These are phyloP conservation scores for Petrocephalus schoutedeni DNA, from an alignment of 2,797 vertebrate genomes.

Conservation along the genomic window DNA sequence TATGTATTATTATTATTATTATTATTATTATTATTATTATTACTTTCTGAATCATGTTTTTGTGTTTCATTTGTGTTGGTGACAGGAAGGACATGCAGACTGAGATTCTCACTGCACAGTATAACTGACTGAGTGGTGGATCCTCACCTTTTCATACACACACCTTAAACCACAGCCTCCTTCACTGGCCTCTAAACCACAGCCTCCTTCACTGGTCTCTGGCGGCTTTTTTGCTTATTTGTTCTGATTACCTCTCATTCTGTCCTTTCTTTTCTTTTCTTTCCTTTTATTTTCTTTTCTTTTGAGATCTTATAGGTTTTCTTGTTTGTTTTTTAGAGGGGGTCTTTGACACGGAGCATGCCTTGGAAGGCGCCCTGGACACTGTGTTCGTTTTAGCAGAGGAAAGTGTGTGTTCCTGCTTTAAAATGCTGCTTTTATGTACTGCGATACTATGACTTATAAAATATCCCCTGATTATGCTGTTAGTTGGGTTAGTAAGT, in stretches of 20 bases:
- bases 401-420: neutral
- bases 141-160: neutral
- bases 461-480: neutral
- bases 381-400: neutral
- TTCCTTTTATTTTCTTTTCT: neutral
- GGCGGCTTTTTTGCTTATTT: neutral
- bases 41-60: neutral
- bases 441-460: neutral
- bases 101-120: neutral
- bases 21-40: too few species aligned
- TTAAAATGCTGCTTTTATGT: neutral
- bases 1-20: too few species aligned
- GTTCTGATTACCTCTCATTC: neutral
- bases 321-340: neutral
- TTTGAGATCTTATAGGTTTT: neutral
- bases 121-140: neutral
- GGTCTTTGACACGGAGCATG: neutral
- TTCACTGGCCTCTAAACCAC: neutral
- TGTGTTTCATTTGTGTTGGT: neutral
- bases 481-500: neutral
- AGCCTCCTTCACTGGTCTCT: neutral
- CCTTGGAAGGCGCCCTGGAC: too few species aligned
- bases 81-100: neutral
- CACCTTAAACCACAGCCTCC: neutral
- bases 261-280: neutral